Base-by-base conservation (phyloP, 2,113 vertebrate genomes). In the Pachycephala philippinensis region DNA sequence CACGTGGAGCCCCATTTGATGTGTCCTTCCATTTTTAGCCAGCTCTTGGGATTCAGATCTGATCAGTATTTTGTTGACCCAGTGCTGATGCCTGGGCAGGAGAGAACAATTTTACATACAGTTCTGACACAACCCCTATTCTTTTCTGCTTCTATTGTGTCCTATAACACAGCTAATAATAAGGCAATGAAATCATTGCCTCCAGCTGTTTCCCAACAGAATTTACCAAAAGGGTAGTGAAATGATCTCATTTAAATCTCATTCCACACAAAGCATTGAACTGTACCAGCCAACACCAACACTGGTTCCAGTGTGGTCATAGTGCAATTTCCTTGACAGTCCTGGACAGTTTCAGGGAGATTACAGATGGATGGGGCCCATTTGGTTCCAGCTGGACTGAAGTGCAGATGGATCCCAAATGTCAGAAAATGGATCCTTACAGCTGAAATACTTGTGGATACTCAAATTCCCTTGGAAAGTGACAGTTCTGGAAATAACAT, bases 401-500 rank as follows among this genome's bases (percentile, higher is more conserved):
- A 96, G 80, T 90, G 71, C 90, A 95, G 91, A 95, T 96, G 93
- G 93, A 95, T 95, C 93, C 95, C 94, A 96, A 96, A 96, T 96
- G 93, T 94, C 92, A 97, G 90, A 96, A 97, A 95, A 96, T 45
- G 64, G 92, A 93, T 96, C 83, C 82, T 75, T 69, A 81, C 56
- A 88, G 84, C 64, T 88, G 83, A 93, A 96, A 95, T 96, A 94
- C 68, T 95, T 95, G 90, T 90, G 92, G 95, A 92, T 93, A 89
- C 90, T 92, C 85, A 89, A 95, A 97, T 96, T 96, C 93, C 90
- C 72, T 74, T 89, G 80, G 85, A 97, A 97, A 96, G 96, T 94
- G 96, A 97, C 94, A 96, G 95, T 98, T 97, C 87, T 98, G 92
- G 90, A 95, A 97, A 97, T 87, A 95, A 92, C 95, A 94, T 96